Percentiles rank a stretch among this genome's conserved stretches.
Conservation (phyloP, 2,888 invertebrate genomes). For the Marronus borbonicus region DNA sequence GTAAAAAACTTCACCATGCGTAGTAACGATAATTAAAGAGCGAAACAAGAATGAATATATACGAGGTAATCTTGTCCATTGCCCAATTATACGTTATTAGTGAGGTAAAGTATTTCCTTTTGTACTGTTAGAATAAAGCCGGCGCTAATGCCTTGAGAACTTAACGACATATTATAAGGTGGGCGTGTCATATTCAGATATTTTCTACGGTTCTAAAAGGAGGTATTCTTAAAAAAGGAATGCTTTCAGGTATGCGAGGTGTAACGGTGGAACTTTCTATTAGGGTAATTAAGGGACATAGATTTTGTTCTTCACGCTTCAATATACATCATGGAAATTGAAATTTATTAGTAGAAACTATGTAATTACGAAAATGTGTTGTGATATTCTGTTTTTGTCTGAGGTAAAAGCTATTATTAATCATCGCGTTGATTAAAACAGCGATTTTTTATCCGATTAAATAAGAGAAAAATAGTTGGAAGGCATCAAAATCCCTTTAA, state of each 20-base stretch:
- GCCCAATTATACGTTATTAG: constrained; percentile 4
- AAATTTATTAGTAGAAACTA: constrained; percentile 21
- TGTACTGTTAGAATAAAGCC: neutral
- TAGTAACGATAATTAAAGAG: too few relatives aligned
- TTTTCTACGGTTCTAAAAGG: constrained; percentile 6
- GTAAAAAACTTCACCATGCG: too few relatives aligned
- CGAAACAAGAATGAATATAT: neutral
- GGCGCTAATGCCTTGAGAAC: neutral
- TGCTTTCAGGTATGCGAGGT: too few relatives aligned
- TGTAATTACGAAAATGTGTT: constrained; percentile 17
- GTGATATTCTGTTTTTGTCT: neutral
- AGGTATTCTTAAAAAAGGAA: neutral
- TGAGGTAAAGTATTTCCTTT: neutral
- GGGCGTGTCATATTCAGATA: constrained; percentile 19
- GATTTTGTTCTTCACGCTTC: constrained; percentile 16
- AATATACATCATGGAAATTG: constrained; percentile 14
- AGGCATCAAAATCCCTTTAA: neutral
- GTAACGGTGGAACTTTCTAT: neutral
- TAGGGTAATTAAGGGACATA: constrained; percentile 24
- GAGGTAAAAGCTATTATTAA: constrained; percentile 4
- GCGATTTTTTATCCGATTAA: neutral
- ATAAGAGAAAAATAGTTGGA: neutral
- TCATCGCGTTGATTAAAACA: neutral
- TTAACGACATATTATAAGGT: neutral
- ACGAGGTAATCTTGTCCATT: neutral